Base-by-base conservation (phyloP, 2,113 vertebrate species). In the Stictonetta naevosa region DNA sequence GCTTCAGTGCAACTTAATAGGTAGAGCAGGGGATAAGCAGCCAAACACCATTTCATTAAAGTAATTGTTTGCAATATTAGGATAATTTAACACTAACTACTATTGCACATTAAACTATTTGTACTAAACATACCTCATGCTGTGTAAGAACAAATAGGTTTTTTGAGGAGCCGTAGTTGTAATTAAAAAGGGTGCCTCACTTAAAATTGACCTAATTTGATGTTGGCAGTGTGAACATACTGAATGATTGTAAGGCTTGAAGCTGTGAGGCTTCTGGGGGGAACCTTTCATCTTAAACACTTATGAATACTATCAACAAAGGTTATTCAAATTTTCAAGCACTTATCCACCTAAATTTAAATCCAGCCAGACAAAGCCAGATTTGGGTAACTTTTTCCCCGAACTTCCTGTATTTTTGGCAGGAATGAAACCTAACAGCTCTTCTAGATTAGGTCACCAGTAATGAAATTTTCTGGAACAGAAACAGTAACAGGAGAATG, bases 131-230 rank as follows among this genome's bases (percentile, higher is more conserved):
- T 42, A 31, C 14, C 5, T 77, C 31, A 10, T 87, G 58, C 55
- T 5, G 4, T 31, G 36, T 44, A 81, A 74, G 64, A 62, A 68
- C 82, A 7, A 58, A 38, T 36, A 60, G n/a, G n/a, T 52, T 90
- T 29, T 18, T 53, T 83, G 58, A 79, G 53, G 72, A 71, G 3
- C 15, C 44, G 11, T 10, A 40, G 11, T 53, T 44, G 71, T 95
- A 93, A 83, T 95, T 92, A 68, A 64, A 68, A 81, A 55, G 13
- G 0, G 48, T 11, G 13, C 38, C 5, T 3, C 76, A 29, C 48
- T 96, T 83, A 94, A 94, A 83, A 48, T 14, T 88, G 86, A 64
- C 88, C 88, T 90, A 52, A 81, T 88, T 96, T 75, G 58, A 36
- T 56, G 17, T 19, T 82, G 44, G 53, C 78, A 85, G 48, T 6